Evolutionary conservation across 1,140 invertebrate species (phyloP), one percentile per base, ranked within the genome.

Genomic region (Tetramorium parvispinum): DNA sequence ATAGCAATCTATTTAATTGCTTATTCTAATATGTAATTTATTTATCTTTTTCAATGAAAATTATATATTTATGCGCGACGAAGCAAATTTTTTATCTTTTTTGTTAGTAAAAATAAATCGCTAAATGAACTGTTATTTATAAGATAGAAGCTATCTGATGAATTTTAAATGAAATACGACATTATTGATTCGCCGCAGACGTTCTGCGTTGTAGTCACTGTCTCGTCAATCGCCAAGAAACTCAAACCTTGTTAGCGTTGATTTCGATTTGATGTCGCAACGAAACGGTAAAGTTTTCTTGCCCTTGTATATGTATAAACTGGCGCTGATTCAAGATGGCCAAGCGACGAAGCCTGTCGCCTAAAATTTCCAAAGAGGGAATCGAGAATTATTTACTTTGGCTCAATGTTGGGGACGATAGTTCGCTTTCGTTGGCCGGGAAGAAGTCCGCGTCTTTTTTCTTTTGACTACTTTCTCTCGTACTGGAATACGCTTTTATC

Each of bases 311-410:
- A 83, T 83, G 59, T 61, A 83, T 83, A 83, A 83, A 83, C 53
- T 83, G 79, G 53, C 79, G 55, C 40, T 83, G 79, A 83, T 73
- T 83, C 79, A 83, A 83, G 79, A 57, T 83, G 70, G 68, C 40
- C 55, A 43, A 83, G 51, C 66, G 66, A 59, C 66, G 40, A 83
- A 46, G 66, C 37, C 78, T 71, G 65, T 82, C 78, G 65, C 6
- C 51, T 27, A 68, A 75, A 27, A 83, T 61, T 83, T 27, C 53
- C 68, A 73, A 83, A 75, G 79, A 83, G 66, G 75, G 68, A 83
- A 73, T 83, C 40, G 53, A 86, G 77, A 86, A 53, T 86, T 86
- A 82, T 70, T 82, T 86, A 73, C 65, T 70, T 81, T 82, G 37
- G 65, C 85, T 68, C 77, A 43, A 68, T 55, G 63, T 61, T 68